These are phyloP conservation scores for Pollenia labialis DNA, from an alignment of 2,888 invertebrate species.

Conservation along the genomic window DNA sequence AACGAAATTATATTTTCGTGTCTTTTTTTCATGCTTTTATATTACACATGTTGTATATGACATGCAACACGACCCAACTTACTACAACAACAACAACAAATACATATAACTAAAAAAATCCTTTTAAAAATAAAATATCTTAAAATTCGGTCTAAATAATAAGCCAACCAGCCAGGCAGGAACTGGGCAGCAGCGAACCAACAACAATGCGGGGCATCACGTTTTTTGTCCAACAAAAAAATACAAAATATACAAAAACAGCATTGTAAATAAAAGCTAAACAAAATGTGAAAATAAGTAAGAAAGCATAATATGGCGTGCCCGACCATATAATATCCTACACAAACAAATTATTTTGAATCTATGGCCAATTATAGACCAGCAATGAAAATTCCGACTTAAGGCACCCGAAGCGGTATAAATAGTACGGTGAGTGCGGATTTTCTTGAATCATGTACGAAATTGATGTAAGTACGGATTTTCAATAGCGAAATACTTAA, in stretches of 20 bases:
- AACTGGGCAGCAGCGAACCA: not conserved
- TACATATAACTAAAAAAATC: slow-evolving; percentile 30
- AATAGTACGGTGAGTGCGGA: too few relatives aligned
- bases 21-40: slow-evolving; percentile 14
- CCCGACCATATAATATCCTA: too few relatives aligned
- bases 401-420: too few relatives aligned
- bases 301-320: too few relatives aligned
- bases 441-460: too few relatives aligned
- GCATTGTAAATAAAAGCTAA: slow-evolving; percentile 43
- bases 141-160: slow-evolving; percentile 45
- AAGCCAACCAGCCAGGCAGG: slow-evolving; percentile 15
- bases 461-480: too few relatives aligned
- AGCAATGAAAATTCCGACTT: too few relatives aligned
- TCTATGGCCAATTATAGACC: too few relatives aligned
- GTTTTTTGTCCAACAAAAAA: not conserved
- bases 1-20: slow-evolving; percentile 34
- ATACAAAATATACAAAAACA: not conserved
- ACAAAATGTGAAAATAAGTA: not conserved
- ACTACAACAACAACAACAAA: slow-evolving; percentile 11
- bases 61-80: slow-evolving; percentile 41
- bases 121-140: slow-evolving; percentile 35
- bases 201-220: slow-evolving; percentile 35
- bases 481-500: too few relatives aligned
- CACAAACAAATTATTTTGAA: too few relatives aligned
- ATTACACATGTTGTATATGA: slow-evolving; percentile 41